phyloP scores from a whole-genome alignment of 2,888 invertebrate genomes.

The Macrosoma leucophasiata region DNA sequence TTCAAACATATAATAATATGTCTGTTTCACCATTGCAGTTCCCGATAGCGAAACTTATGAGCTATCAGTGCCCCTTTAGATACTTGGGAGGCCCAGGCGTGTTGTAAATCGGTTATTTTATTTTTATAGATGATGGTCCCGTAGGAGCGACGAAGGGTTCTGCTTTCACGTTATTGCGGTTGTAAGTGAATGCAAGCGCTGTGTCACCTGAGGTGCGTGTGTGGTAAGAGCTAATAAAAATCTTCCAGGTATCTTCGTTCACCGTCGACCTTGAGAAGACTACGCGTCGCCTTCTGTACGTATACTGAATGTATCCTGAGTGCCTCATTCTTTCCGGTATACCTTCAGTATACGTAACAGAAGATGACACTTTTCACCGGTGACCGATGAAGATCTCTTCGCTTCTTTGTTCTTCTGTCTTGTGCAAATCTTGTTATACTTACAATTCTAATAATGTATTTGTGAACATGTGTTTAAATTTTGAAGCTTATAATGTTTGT shows the following conservation, averaged over 20 bases:
- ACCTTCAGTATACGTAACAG: slow-evolving; percentile 99
- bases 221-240: too few species aligned
- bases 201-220: slow-evolving; percentile 1
- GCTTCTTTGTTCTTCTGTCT: too few species aligned
- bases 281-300: slow-evolving; percentile 94
- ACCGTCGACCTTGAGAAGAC: slow-evolving; percentile 61
- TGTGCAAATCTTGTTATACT: too few species aligned
- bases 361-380: slow-evolving; percentile 89
- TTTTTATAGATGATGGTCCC: slow-evolving; percentile 70
- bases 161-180: slow-evolving; percentile 64
- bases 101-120: slow-evolving; percentile 72
- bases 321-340: slow-evolving; percentile 97
- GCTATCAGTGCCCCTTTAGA: slow-evolving; percentile 64
- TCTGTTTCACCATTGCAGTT: slow-evolving; percentile 35
- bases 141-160: too few species aligned
- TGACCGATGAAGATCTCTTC: too few species aligned
- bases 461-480: too few species aligned
- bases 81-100: slow-evolving; percentile 58
- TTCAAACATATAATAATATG: slow-evolving; percentile 42
- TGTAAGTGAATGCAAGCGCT: slow-evolving; percentile 46
- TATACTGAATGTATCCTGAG: slow-evolving; percentile 99
- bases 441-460: too few species aligned
- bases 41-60: slow-evolving; percentile 50
- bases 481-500: too few species aligned
- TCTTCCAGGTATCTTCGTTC: slow-evolving; percentile 33